Percentiles rank a stretch among this genome's conserved stretches.
Evolutionary conservation across 2,888 invertebrate species (phyloP).

Genomic region (Dorcus parallelipipedus): DNA sequence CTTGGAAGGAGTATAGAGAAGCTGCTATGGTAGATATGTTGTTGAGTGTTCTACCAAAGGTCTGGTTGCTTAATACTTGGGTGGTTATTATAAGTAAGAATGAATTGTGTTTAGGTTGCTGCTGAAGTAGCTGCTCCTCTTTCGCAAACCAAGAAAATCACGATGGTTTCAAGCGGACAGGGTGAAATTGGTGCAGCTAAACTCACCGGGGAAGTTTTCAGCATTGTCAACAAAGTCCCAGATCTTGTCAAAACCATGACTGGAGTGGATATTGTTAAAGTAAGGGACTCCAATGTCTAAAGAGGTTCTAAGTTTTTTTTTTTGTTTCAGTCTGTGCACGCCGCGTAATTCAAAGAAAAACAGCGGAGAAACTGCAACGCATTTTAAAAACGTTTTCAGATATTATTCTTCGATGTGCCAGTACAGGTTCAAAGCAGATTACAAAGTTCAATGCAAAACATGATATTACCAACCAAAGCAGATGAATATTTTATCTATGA

Average conservation of each 20-base stretch:
- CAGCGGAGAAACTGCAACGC: conserved; percentile 10
- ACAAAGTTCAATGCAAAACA: no score
- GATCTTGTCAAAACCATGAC: conserved; percentile 87
- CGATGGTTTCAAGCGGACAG: conserved; percentile 91
- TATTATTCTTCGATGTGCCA: no score
- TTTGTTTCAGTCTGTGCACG: conserved; percentile 29
- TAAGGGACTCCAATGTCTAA: conserved; percentile 40
- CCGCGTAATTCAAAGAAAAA: conserved; percentile 18
- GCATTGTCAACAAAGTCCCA: conserved; percentile 89
- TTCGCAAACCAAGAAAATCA: conserved; percentile 91
- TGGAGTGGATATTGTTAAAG: conserved; percentile 90
- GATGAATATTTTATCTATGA: no score
- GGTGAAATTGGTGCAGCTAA: conserved; percentile 93
- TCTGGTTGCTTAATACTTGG: conserved; percentile 41
- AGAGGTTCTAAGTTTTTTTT: background rate
- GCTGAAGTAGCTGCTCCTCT: conserved; percentile 95
- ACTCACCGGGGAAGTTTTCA: conserved; percentile 89
- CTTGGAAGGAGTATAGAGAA: conserved; percentile 93
- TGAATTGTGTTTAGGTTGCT: conserved; percentile 65
- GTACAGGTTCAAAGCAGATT: no score
- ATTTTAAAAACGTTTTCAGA: conserved; percentile 1
- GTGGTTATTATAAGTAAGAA: background rate
- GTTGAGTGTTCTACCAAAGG: conserved; percentile 91
- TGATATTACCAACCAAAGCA: no score
- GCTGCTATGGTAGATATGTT: conserved; percentile 97